These are phyloP conservation scores for Amphiprion percula DNA, from an alignment of 2,113 vertebrate species.

Conservation along the genomic window DNA sequence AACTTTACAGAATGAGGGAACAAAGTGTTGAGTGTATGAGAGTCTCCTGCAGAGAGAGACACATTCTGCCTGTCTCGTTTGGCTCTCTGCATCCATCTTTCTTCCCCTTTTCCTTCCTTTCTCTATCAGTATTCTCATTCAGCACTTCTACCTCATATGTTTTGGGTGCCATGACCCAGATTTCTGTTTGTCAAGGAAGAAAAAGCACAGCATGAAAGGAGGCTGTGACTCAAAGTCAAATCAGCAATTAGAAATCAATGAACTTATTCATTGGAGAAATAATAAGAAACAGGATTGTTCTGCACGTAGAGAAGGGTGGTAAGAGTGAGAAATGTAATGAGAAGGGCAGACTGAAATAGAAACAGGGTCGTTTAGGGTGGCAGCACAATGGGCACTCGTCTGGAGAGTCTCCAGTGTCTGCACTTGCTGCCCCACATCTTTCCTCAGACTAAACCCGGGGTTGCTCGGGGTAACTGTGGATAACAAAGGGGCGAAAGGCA, in stretches of 20 bases:
- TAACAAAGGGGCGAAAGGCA: constrained; percentile 8
- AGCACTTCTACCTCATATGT: constrained; percentile 34
- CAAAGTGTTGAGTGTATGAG: constrained; percentile 28
- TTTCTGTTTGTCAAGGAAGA: constrained; percentile 35
- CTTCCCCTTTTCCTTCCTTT: background rate
- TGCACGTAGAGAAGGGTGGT: background rate
- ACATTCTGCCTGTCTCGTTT: constrained; percentile 17
- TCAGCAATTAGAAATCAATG: constrained; percentile 41
- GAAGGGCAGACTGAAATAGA: constrained; percentile 63
- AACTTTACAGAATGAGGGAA: constrained; percentile 61
- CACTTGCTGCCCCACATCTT: constrained; percentile 28
- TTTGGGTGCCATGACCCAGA: constrained; percentile 55
- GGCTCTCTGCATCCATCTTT: constrained; percentile 16
- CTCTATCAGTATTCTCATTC: constrained; percentile 41
- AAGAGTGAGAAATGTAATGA: constrained; percentile 19
- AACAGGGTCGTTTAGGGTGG: constrained; percentile 48
- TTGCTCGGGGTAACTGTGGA: constrained; percentile 8
- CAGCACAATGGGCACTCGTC: constrained; percentile 61
- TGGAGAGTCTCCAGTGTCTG: constrained; percentile 36
- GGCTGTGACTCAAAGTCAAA: constrained; percentile 1
- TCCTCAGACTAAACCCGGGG: constrained; percentile 26
- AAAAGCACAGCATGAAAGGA: constrained; percentile 12
- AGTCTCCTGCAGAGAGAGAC: constrained; percentile 39
- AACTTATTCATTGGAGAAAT: constrained; percentile 30
- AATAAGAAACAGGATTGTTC: constrained; percentile 1